These are phyloP conservation scores for Percopsis omiscomaycus DNA, from an alignment of 2,797 vertebrate genomes.

Conservation along the genomic window DNA sequence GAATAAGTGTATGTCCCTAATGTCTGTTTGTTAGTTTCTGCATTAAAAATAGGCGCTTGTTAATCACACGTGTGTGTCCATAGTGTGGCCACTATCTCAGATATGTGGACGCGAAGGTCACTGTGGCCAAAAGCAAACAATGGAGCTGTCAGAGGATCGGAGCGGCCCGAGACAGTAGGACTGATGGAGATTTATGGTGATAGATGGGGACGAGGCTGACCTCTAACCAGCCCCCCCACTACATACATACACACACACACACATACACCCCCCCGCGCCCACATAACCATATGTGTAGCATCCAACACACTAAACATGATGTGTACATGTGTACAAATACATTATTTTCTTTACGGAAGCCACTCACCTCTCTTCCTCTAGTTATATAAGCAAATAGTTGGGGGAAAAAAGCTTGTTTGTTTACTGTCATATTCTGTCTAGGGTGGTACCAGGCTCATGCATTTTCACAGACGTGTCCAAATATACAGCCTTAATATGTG, in stretches of 20 bases:
- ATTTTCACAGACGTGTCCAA: too few relatives aligned
- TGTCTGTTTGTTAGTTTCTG: constrained; percentile 16
- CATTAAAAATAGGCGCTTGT: constrained; percentile 7
- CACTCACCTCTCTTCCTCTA: too few relatives aligned
- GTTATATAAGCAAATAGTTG: too few relatives aligned
- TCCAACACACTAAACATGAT: background rate
- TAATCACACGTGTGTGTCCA: constrained; percentile 31
- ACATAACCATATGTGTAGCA: constrained; percentile 34
- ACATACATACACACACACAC: constrained; percentile 51
- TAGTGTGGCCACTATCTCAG: constrained; percentile 43
- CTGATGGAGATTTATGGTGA: constrained; percentile 49
- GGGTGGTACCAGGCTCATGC: too few relatives aligned
- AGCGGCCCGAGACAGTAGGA: constrained; percentile 27
- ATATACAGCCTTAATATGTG: too few relatives aligned
- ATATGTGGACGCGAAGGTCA: constrained; percentile 56
- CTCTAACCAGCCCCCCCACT: constrained; percentile 28
- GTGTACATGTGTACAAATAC: background rate
- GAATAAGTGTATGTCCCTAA: constrained; percentile 17
- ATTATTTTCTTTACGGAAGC: too few relatives aligned
- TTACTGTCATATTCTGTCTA: too few relatives aligned
- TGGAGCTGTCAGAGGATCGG: constrained; percentile 45
- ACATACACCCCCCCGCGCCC: too few relatives aligned
- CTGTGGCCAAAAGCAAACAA: constrained; percentile 54
- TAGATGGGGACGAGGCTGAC: constrained; percentile 34
- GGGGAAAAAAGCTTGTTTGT: too few relatives aligned